Evolutionary conservation across 2,113 vertebrate species (phyloP), one percentile per base, ranked within the genome.

Genomic region (Myodes glareolus): DNA sequence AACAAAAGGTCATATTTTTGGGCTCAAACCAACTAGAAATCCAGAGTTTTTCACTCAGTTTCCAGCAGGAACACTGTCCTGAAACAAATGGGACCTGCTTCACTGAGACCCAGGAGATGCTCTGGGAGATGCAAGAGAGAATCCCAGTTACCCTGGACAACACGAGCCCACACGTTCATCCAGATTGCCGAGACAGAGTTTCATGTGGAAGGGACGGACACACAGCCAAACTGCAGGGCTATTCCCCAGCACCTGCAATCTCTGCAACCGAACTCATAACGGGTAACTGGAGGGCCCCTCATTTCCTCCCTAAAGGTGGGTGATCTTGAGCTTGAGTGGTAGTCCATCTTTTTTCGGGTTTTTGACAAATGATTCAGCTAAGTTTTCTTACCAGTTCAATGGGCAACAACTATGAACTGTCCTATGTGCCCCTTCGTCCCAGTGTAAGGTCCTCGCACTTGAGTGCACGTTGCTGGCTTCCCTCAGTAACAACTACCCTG

Each of bases 11-110:
- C n/a, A 13, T 50, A 63, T 47, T 76, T 84, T 84, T 55, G 61
- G 86, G 68, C 16, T 76, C 91, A 70, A 89, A 92, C 89, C 76
- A 95, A 63, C 92, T 67, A 52, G 65, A 77, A 87, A 73, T 27
- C 29, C 25, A 39, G 6, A 31, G 36, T 42, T 86, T 91, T 63
- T 63, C 67, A 42, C 33, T 47, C 9, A 0, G 39, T 55, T 95
- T 72, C 50, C 19, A 4, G 50, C 31, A 1, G 39, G 16, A 31
- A 58, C 39, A 27, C 17, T 58, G 50, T 31, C 5, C 45, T 68
- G 45, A 50, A 84, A 85, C 73, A 73, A 77, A 55, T 0, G 11
- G 72, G 13, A 8, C 45, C 72, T 13, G 72, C 58, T 91, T 89
- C 58, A 12, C 68, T 9, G 31, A 52, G 58, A 88, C 17, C 45